A percentile compares a stretch with the other conserved stretches of the same genome.
phyloP scores from a whole-genome alignment of 2,113 vertebrate species.

The Syrrhaptes paradoxus region DNA sequence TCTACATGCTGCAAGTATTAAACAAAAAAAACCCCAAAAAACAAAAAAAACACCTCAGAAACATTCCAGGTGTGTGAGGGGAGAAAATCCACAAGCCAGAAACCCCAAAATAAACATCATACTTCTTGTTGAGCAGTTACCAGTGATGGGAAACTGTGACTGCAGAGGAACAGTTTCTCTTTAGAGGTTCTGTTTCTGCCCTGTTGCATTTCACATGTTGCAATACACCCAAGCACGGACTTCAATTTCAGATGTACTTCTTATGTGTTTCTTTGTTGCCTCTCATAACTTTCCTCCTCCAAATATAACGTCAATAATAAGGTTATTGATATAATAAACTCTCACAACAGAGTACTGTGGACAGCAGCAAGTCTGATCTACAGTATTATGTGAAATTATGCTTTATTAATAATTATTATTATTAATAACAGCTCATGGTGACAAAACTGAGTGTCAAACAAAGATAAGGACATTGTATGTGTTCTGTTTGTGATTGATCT shows the following conservation, averaged over 20 bases:
- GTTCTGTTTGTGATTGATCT: background rate
- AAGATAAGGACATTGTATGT: accelerated
- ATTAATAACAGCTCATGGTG: background rate
- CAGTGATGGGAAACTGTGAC: background rate
- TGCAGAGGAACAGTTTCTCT: background rate
- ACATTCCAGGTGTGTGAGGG: background rate
- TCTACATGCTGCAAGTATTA: background rate
- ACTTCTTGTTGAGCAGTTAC: accelerated
- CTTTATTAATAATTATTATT: background rate
- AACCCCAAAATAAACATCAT: background rate
- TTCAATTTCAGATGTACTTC: background rate
- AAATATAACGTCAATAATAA: background rate
- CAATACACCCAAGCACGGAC: background rate
- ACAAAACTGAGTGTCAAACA: background rate
- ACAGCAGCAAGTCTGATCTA: background rate
- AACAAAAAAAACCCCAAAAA: background rate
- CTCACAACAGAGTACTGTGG: background rate
- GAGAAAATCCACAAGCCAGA: background rate
- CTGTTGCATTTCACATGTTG: background rate
- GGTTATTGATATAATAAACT: background rate
- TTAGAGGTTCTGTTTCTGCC: background rate
- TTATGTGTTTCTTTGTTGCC: background rate
- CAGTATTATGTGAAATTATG: background rate
- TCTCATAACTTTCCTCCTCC: background rate
- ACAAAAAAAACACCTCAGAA: background rate